Percentiles rank a stretch among this genome's conserved stretches.
Conservation (phyloP, 1,140 invertebrate genomes). For the Varroa destructor region DNA sequence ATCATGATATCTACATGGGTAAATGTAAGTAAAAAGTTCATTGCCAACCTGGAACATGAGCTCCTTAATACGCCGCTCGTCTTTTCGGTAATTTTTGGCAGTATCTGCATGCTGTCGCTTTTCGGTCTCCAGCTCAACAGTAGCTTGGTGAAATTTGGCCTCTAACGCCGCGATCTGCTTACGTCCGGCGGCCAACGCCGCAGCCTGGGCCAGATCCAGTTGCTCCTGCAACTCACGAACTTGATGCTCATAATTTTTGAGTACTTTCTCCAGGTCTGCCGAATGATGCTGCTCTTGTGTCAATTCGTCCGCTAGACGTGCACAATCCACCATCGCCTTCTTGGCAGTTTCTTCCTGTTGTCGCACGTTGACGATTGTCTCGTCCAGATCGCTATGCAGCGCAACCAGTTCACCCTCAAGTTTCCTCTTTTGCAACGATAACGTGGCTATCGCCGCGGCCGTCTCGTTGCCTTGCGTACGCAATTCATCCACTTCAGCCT, state of each 20-base stretch:
- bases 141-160: conserved; percentile 39
- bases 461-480: conserved; percentile 45
- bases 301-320: conserved; percentile 45
- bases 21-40: too few species aligned
- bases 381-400: conserved; percentile 44
- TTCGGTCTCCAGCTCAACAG: conserved; percentile 78
- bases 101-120: conserved; percentile 90
- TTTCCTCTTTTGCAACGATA: conserved; percentile 43
- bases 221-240: conserved; percentile 45
- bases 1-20: too few species aligned
- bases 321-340: conserved; percentile 42
- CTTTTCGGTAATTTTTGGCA: conserved; percentile 44
- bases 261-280: conserved; percentile 43
- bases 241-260: conserved; percentile 44
- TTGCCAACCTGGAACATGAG: conserved; percentile 36
- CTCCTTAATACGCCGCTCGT: conserved; percentile 45
- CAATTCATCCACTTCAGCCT: conserved; percentile 44
- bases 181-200: conserved; percentile 46
- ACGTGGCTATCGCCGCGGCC: conserved; percentile 39
- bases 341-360: conserved; percentile 35
- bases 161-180: conserved; percentile 46
- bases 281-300: conserved; percentile 46
- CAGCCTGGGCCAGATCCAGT: conserved; percentile 45
- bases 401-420: conserved; percentile 44
- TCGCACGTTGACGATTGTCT: conserved; percentile 41